Percentiles rank a stretch among this genome's conserved stretches.
These are phyloP conservation scores for Venustoraphidia nigricollis DNA, from an alignment of 2,888 invertebrate species.

Conservation along the genomic window DNA sequence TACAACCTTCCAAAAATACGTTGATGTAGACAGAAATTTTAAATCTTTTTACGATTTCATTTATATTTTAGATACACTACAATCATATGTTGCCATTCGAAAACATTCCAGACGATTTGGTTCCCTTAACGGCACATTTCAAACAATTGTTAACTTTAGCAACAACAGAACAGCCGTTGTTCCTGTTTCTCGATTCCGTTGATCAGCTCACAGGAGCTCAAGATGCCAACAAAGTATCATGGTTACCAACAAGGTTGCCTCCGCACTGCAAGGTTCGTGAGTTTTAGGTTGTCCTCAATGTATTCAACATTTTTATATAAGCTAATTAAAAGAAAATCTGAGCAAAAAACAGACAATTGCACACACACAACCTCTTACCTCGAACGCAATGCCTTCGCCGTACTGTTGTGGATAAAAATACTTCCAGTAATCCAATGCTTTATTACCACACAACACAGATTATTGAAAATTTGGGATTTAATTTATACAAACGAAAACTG, in stretches of 20 bases:
- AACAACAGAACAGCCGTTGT: constrained; percentile 65
- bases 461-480: no score
- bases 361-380: no score
- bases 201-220: constrained; percentile 92
- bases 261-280: constrained; percentile 62
- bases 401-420: no score
- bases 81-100: constrained; percentile 84
- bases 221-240: constrained; percentile 88
- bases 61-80: constrained; percentile 59
- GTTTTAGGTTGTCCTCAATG: background rate
- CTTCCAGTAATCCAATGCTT: no score
- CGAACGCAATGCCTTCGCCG: no score
- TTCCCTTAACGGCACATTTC: constrained; percentile 89
- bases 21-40: background rate
- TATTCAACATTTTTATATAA: background rate
- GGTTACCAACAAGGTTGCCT: constrained; percentile 87
- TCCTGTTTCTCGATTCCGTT: constrained; percentile 88
- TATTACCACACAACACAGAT: no score
- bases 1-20: background rate
- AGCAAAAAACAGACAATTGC: no score
- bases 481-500: background rate
- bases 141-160: constrained; percentile 82
- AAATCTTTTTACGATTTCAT: background rate
- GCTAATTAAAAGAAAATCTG: background rate
- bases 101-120: constrained; percentile 89